phyloP scores from a whole-genome alignment of 1,140 invertebrate genomes.

The Oncopodura yosiiana region DNA sequence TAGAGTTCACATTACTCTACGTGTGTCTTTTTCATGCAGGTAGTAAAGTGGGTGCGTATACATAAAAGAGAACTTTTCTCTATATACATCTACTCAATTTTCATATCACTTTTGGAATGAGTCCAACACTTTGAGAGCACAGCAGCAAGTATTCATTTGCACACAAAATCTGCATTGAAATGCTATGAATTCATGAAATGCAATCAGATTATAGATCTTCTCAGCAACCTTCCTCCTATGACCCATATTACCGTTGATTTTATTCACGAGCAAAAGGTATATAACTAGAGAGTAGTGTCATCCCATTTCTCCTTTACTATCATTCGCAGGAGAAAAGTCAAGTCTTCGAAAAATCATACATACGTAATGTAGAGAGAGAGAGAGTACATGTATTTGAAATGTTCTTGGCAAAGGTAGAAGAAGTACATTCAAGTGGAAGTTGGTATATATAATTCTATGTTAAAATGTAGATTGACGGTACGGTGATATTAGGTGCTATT shows the following conservation, averaged over 20 bases:
- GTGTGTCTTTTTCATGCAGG: constrained; percentile 22
- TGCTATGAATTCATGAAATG: constrained; percentile 30
- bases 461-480: no score
- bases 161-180: constrained; percentile 33
- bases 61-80: no score
- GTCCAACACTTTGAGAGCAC: constrained; percentile 30
- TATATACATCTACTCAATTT: no score
- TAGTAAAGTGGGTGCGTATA: no score
- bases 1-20: constrained; percentile 1
- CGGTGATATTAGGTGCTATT: no score
- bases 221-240: constrained; percentile 22
- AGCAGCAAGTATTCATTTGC: constrained; percentile 28
- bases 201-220: constrained; percentile 30
- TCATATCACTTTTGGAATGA: constrained; percentile 18
- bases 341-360: no score
- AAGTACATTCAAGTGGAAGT: no score
- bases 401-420: constrained; percentile 14
- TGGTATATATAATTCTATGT: not conserved
- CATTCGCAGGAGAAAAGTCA: no score
- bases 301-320: no score
- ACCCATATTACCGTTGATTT: constrained; percentile 29
- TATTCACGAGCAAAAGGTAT: constrained; percentile 8
- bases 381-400: constrained; percentile 9
- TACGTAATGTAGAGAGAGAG: not conserved
- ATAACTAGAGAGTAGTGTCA: no score